Percentiles rank a stretch among this genome's conserved stretches.
These are phyloP conservation scores for Epiperipatus broadwayi DNA, from an alignment of 2,888 invertebrate species.

Conservation along the genomic window DNA sequence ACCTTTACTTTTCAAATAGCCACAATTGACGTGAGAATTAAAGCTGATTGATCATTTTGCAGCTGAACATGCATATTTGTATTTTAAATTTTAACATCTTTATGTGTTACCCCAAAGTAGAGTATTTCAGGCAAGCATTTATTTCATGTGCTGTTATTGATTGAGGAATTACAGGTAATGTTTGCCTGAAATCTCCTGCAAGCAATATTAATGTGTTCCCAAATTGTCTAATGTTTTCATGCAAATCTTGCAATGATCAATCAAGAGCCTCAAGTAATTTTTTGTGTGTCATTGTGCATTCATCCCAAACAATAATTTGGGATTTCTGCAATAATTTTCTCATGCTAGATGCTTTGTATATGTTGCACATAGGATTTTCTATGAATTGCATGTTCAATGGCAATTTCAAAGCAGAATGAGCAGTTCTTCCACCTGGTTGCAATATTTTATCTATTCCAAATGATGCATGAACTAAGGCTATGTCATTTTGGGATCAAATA, in stretches of 20 bases:
- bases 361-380: too few species aligned
- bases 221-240: conserved; percentile 7
- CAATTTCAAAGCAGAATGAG: conserved; percentile 17
- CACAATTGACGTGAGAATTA: too few species aligned
- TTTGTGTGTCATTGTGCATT: conserved; percentile 28
- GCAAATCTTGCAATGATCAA: conserved; percentile 19
- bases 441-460: conserved; percentile 19
- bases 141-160: conserved; percentile 17
- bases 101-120: conserved; percentile 17
- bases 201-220: conserved; percentile 15
- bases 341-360: neutral
- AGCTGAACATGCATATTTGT: conserved; percentile 16
- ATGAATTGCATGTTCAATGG: conserved; percentile 12
- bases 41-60: conserved; percentile 9
- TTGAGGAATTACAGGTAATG: conserved; percentile 17
- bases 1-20: conserved; percentile 12
- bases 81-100: conserved; percentile 13
- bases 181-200: conserved; percentile 19
- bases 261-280: conserved; percentile 19
- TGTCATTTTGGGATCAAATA: too few species aligned
- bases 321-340: neutral
- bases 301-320: conserved; percentile 27
- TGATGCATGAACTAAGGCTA: too few species aligned
- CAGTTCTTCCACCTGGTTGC: conserved; percentile 18
- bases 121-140: conserved; percentile 20